Evolutionary conservation across 2,797 vertebrate species (phyloP).

Genomic region (Channa striata): DNA sequence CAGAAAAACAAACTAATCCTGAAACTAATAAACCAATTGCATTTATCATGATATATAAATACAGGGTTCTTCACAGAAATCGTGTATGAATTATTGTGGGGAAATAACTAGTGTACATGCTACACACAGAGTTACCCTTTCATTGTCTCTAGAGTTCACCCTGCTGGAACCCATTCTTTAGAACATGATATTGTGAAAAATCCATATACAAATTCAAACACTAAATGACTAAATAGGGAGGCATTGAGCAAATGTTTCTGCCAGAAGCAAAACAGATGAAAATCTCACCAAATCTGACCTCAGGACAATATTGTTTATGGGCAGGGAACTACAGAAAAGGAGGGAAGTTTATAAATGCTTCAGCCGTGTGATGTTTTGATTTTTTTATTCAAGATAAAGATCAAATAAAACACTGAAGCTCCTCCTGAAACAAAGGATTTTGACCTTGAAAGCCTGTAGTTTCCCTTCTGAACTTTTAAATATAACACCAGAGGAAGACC

Average conservation of each 20-base stretch:
- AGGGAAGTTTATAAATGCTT: constrained; percentile 13
- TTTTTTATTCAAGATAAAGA: constrained; percentile 16
- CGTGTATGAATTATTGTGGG: not conserved
- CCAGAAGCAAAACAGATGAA: constrained; percentile 12
- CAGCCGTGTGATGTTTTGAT: constrained; percentile 23
- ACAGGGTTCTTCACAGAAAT: not conserved
- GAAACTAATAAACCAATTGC: constrained; percentile 25
- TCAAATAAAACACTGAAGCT: constrained; percentile 14
- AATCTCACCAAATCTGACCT: not conserved
- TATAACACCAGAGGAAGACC: not conserved
- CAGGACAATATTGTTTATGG: not conserved
- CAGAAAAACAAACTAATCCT: constrained; percentile 39
- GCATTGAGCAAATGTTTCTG: constrained; percentile 6
- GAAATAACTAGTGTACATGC: not conserved
- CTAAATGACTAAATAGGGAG: not conserved
- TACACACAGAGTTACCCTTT: not conserved
- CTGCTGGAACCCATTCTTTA: not conserved
- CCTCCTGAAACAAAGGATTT: constrained; percentile 12
- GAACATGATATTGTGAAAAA: constrained; percentile 11
- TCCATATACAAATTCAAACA: not conserved
- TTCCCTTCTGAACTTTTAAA: not conserved
- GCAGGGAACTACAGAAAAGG: constrained; percentile 10
- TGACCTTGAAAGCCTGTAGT: constrained; percentile 7
- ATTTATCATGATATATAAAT: constrained; percentile 3
- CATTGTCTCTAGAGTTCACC: not conserved